These are phyloP conservation scores for Grus americana DNA, from an alignment of 2,113 vertebrate species.

Conservation along the genomic window DNA sequence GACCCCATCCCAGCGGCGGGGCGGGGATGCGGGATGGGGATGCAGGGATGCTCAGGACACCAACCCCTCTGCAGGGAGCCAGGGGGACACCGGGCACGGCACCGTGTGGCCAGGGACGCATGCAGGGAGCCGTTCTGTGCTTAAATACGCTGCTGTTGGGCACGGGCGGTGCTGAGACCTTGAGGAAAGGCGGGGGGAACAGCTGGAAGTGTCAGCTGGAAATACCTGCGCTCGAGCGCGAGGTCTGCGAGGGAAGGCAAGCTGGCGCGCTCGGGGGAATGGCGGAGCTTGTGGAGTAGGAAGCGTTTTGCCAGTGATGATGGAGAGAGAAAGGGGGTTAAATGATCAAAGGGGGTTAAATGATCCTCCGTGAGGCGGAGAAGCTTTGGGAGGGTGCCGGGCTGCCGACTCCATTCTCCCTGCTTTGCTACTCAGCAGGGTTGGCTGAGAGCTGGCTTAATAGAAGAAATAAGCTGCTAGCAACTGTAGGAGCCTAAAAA, in stretches of 20 bases:
- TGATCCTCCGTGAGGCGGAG: neutral
- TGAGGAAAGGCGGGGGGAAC: neutral
- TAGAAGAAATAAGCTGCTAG: neutral
- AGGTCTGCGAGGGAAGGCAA: too few relatives aligned
- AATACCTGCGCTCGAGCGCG: too few relatives aligned
- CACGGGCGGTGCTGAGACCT: neutral
- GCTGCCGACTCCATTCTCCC: fast-evolving
- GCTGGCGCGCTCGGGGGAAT: too few relatives aligned
- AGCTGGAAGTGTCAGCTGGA: too few relatives aligned
- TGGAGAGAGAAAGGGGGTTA: neutral
- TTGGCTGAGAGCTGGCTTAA: too few relatives aligned
- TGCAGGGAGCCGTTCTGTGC: neutral
- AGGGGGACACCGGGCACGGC: neutral
- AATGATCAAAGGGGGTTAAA: neutral
- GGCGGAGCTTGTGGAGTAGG: too few relatives aligned
- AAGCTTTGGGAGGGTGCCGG: neutral
- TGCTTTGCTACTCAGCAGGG: neutral
- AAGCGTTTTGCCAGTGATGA: too few relatives aligned
- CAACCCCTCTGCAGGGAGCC: neutral
- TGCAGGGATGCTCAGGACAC: neutral
- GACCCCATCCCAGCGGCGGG: neutral
- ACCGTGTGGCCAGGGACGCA: fast-evolving
- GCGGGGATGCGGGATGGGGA: neutral
- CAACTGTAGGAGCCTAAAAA: neutral
- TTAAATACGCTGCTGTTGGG: fast-evolving